Conservation (phyloP, 2,113 vertebrate species). For the Festucalex cinctus region DNA sequence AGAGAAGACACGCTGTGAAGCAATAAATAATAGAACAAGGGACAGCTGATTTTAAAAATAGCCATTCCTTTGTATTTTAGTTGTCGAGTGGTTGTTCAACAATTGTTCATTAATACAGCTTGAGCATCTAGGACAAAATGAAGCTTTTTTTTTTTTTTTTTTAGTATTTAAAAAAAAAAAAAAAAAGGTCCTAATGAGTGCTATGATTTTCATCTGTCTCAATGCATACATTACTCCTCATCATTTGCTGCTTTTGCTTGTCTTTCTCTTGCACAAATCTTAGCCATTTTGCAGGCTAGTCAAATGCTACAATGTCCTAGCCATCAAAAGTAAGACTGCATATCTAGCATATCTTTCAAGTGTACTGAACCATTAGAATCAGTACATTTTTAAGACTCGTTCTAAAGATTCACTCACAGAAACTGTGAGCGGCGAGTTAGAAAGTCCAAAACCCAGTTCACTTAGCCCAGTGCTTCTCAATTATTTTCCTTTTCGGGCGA, state of each 20-base stretch:
- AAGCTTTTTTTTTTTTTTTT: not conserved
- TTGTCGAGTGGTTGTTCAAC: conserved; percentile 35
- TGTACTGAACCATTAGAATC: no score
- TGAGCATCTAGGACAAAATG: not conserved
- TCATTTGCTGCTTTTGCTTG: not conserved
- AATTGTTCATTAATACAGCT: conserved; percentile 24
- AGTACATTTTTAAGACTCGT: no score
- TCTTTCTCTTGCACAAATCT: not conserved
- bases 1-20: not conserved
- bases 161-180: no score
- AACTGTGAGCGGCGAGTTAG: no score
- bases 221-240: not conserved
- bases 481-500: no score
- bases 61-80: not conserved
- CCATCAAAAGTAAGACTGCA: no score
- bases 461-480: no score
- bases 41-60: conserved; percentile 29
- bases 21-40: conserved; percentile 21
- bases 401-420: no score
- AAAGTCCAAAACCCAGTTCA: no score
- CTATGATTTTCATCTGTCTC: not conserved
- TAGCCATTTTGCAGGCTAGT: conserved; percentile 24
- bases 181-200: conserved; percentile 53
- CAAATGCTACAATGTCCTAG: not conserved
- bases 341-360: not conserved